Evolutionary conservation across 2,797 vertebrate genomes (phyloP).

Genomic region (Tarsius wallacei): DNA sequence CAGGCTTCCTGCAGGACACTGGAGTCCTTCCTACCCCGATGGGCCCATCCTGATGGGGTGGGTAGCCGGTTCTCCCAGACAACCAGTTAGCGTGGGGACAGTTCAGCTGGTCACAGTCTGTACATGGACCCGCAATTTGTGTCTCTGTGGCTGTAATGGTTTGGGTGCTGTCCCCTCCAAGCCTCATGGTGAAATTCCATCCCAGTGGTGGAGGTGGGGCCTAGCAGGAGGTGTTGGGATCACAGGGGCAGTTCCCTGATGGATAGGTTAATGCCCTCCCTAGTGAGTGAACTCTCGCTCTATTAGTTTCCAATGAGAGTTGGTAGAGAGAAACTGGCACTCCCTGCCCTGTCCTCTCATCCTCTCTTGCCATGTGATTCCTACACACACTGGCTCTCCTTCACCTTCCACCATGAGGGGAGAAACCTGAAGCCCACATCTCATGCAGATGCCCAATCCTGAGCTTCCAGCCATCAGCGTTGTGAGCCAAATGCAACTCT

Average conservation of each 20-base stretch:
- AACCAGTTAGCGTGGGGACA: accelerated
- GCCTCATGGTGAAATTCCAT: neutral
- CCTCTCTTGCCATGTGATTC: neutral
- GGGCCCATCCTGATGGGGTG: too few relatives aligned
- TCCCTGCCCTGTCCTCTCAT: neutral
- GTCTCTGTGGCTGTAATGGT: neutral
- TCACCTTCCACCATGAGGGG: neutral
- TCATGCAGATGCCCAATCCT: neutral
- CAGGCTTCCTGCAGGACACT: accelerated
- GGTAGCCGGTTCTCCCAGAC: accelerated
- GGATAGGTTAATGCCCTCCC: neutral
- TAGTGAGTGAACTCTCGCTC: neutral
- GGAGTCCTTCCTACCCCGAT: neutral
- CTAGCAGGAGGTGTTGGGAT: neutral
- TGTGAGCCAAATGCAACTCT: neutral
- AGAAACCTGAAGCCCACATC: neutral
- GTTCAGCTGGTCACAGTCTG: neutral
- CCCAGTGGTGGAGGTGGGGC: neutral
- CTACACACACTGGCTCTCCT: neutral
- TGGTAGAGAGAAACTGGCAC: neutral
- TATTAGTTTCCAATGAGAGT: neutral
- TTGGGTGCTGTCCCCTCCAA: neutral
- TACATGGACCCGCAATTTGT: neutral
- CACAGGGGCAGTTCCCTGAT: neutral
- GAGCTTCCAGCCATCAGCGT: neutral